A percentile compares a stretch with the other conserved stretches of the same genome.
phyloP scores from a whole-genome alignment of 2,113 vertebrate species.

The Lucifuga dentata region DNA sequence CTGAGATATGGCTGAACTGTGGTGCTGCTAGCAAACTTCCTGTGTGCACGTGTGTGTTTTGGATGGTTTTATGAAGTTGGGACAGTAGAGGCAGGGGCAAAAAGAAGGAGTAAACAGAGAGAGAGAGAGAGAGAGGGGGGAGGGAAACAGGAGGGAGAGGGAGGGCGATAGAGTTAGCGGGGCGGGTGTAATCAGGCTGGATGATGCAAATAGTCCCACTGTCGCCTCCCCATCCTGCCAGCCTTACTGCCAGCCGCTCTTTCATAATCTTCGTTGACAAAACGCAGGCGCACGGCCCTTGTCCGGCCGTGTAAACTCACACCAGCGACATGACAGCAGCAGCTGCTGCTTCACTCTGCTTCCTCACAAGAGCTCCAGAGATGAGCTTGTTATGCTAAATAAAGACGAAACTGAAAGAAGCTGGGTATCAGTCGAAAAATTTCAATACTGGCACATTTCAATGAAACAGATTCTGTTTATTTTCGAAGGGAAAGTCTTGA shows the following conservation, averaged over 20 bases:
- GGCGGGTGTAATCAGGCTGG: constrained; percentile 29
- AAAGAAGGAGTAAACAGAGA: constrained; percentile 24
- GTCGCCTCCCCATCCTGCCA: constrained; percentile 29
- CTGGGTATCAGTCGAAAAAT: too few species aligned
- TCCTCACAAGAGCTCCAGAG: neutral
- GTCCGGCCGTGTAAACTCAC: constrained; percentile 45
- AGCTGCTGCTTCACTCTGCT: constrained; percentile 20
- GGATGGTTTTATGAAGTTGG: neutral
- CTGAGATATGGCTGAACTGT: constrained; percentile 2
- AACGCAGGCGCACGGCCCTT: constrained; percentile 55
- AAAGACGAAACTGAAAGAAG: too few species aligned
- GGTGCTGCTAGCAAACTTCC: constrained; percentile 36
- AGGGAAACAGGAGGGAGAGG: neutral
- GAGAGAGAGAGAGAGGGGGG: constrained; percentile 2
- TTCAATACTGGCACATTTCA: too few species aligned
- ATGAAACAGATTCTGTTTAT: too few species aligned
- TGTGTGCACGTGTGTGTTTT: constrained; percentile 25
- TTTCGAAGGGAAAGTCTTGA: too few species aligned
- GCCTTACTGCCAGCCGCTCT: constrained; percentile 37
- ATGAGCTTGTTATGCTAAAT: too few species aligned
- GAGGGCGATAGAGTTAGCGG: constrained; percentile 27
- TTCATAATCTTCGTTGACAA: constrained; percentile 76
- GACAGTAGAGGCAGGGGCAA: neutral
- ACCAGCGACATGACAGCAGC: constrained; percentile 19
- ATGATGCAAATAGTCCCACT: constrained; percentile 45